These are phyloP conservation scores for Octopus bimaculoides DNA, from an alignment of 1,140 invertebrate species.

Conservation along the genomic window DNA sequence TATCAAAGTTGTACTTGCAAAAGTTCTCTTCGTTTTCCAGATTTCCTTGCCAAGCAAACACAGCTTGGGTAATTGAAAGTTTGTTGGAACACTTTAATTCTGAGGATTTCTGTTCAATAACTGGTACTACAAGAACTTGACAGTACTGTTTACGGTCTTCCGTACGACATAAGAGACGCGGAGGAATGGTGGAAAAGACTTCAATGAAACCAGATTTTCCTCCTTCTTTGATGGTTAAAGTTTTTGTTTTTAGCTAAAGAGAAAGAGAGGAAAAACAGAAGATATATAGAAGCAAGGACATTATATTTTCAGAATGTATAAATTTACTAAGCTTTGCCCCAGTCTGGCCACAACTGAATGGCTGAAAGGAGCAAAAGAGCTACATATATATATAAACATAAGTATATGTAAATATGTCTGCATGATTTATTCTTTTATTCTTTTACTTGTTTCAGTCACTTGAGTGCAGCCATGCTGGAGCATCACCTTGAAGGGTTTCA, in stretches of 20 bases:
- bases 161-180: slow-evolving; percentile 29
- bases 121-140: slow-evolving; percentile 22
- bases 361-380: no score
- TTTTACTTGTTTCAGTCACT: no score
- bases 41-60: slow-evolving; percentile 27
- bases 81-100: slow-evolving; percentile 33
- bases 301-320: no score
- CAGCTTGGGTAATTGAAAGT: slow-evolving; percentile 29
- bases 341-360: no score
- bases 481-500: no score
- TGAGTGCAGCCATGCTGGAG: no score
- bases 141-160: slow-evolving; percentile 34
- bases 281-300: no score
- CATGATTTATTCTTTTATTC: no score
- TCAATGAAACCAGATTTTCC: slow-evolving; percentile 17
- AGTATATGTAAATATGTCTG: no score
- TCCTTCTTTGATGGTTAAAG: slow-evolving; percentile 34
- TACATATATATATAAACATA: no score
- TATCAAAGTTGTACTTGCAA: slow-evolving; percentile 27
- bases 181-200: slow-evolving; percentile 29
- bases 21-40: slow-evolving; percentile 9
- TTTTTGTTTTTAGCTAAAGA: slow-evolving; percentile 20
- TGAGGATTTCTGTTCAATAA: slow-evolving; percentile 22
- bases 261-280: not conserved
- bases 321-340: no score